Conservation (phyloP, 2,113 vertebrate genomes). For the Pedionomus torquatus region DNA sequence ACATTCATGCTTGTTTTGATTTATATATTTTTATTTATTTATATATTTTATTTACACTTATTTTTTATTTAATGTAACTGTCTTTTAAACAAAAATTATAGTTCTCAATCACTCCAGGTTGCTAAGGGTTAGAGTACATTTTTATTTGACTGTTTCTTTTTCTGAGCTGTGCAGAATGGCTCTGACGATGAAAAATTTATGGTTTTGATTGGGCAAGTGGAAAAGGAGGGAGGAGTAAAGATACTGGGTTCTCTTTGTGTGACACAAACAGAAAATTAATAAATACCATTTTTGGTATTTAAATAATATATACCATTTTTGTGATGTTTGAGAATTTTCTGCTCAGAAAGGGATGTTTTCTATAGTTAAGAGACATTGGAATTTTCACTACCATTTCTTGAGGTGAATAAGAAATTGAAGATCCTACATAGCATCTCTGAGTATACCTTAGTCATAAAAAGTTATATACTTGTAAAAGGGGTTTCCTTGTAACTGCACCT, state of each 20-base stretch:
- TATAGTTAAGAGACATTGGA: background rate
- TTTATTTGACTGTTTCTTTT: background rate
- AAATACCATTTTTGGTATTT: too few species aligned
- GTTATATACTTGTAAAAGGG: background rate
- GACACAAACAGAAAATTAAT: background rate
- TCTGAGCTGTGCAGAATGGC: background rate
- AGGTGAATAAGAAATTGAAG: background rate
- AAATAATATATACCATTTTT: background rate
- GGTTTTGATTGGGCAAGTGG: background rate
- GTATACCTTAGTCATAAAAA: background rate
- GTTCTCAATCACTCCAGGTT: background rate
- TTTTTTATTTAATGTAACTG: too few species aligned
- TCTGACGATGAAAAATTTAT: background rate
- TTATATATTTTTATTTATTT: too few species aligned
- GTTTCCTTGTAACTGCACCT: background rate
- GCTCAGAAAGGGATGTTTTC: background rate
- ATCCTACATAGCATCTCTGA: background rate
- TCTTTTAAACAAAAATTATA: too few species aligned
- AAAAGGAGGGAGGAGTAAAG: background rate
- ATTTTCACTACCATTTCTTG: background rate
- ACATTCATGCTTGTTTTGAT: too few species aligned
- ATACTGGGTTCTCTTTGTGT: background rate
- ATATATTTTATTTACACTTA: too few species aligned
- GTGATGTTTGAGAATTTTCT: background rate
- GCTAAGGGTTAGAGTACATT: background rate